phyloP scores from a whole-genome alignment of 1,140 invertebrate genomes.

The Colletes gigas region DNA sequence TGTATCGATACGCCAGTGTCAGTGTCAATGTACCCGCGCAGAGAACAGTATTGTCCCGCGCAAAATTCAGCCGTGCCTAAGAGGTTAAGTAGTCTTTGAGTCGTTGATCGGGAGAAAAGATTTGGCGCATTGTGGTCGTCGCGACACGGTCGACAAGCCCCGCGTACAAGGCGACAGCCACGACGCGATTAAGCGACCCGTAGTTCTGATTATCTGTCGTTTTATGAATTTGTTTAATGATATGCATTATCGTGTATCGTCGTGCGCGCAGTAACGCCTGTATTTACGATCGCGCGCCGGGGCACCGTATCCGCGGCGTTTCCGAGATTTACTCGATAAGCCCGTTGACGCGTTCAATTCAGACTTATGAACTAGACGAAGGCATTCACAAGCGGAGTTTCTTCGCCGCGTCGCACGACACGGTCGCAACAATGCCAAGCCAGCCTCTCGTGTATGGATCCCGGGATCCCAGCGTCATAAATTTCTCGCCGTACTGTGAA shows the following conservation, averaged over 20 bases:
- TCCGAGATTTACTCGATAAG: slow-evolving; percentile 30
- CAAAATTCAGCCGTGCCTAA: too few relatives aligned
- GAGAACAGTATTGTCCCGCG: too few relatives aligned
- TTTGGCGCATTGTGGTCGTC: neutral
- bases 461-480: slow-evolving; percentile 26
- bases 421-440: slow-evolving; percentile 16
- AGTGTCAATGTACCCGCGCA: too few relatives aligned
- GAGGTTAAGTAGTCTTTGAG: too few relatives aligned
- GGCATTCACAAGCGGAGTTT: slow-evolving; percentile 3
- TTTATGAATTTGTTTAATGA: slow-evolving; percentile 45
- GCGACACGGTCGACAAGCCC: too few relatives aligned
- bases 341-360: slow-evolving; percentile 47
- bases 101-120: neutral
- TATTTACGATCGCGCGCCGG: slow-evolving; percentile 15
- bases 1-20: too few relatives aligned
- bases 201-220: slow-evolving; percentile 4
- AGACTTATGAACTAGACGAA: slow-evolving; percentile 12
- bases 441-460: slow-evolving; percentile 7
- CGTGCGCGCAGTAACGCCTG: slow-evolving; percentile 1
- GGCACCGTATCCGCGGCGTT: neutral
- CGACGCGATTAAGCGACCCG: slow-evolving; percentile 8
- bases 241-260: slow-evolving; percentile 38
- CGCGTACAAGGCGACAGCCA: neutral
- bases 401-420: neutral
- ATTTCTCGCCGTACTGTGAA: slow-evolving; percentile 24